phyloP scores from a whole-genome alignment of 2,113 vertebrate species.

The Saimiri boliviensis region DNA sequence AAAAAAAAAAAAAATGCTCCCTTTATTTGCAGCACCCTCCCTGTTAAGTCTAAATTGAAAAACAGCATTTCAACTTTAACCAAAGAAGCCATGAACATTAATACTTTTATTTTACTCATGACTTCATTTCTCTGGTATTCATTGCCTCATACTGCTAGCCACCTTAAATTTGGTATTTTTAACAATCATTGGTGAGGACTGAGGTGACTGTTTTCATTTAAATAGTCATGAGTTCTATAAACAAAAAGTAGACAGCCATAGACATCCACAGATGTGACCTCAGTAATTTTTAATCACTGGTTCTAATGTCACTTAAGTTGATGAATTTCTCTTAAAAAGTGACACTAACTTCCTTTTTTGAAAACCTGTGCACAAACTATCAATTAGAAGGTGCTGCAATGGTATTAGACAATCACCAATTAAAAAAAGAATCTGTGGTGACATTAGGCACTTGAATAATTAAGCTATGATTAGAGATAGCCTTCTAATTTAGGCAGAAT shows the following conservation, averaged over 20 bases:
- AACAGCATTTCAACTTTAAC: background rate
- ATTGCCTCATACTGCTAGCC: background rate
- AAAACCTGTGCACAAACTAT: background rate
- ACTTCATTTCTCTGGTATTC: background rate
- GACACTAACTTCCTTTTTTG: constrained; percentile 4
- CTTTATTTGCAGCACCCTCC: background rate
- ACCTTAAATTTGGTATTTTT: background rate
- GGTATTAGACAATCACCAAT: constrained; percentile 23
- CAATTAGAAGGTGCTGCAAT: background rate
- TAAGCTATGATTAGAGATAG: background rate
- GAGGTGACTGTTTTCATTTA: background rate
- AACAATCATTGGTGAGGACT: background rate
- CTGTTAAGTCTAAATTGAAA: background rate
- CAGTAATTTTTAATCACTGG: background rate
- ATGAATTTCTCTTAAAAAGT: background rate
- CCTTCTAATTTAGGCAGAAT: background rate
- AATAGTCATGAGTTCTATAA: background rate
- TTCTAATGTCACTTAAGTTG: background rate
- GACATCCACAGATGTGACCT: background rate
- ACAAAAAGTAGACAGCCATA: background rate
- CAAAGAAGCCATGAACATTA: background rate
- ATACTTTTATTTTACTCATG: background rate
- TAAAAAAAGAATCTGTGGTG: background rate
- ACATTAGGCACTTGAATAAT: background rate
- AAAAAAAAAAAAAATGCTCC: background rate